A percentile compares a stretch with the other conserved stretches of the same genome.
Conservation (phyloP, 2,888 invertebrate species). For the Plebejus argus region DNA sequence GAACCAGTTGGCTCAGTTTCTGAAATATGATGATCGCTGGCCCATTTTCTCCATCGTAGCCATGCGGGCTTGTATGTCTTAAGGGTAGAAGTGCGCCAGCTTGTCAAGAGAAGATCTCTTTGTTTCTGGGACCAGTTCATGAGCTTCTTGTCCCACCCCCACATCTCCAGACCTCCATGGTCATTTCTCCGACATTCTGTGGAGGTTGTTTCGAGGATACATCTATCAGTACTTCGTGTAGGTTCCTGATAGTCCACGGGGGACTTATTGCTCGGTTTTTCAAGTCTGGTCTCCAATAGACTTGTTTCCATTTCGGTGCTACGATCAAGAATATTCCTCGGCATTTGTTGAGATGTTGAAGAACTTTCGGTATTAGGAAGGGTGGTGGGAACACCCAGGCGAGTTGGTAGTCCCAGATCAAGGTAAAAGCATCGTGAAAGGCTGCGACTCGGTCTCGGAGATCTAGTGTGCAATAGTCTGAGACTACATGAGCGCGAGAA, state of each 20-base stretch:
- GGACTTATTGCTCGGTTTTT: not conserved
- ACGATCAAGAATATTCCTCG: conserved; percentile 29
- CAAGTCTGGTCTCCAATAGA: not conserved
- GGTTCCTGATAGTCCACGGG: not conserved
- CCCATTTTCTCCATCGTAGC: conserved; percentile 4
- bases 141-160: not conserved
- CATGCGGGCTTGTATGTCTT: conserved; percentile 5
- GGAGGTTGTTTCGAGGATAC: not conserved
- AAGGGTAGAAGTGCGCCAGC: conserved; percentile 20
- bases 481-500: conserved; percentile 41
- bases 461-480: conserved; percentile 22
- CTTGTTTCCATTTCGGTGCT: conserved; percentile 38
- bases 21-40: not conserved
- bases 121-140: not conserved
- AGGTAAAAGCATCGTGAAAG: conserved; percentile 43
- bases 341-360: conserved; percentile 39
- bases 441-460: conserved; percentile 38
- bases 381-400: conserved; percentile 47
- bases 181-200: not conserved
- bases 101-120: conserved; percentile 8
- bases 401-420: conserved; percentile 40
- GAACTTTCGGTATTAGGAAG: conserved; percentile 40
- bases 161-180: conserved; percentile 19
- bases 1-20: not conserved
- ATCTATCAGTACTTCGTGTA: not conserved